Evolutionary conservation across 2,797 vertebrate species (phyloP), one percentile per base, ranked within the genome.

Genomic region (Artibeus lituratus): DNA sequence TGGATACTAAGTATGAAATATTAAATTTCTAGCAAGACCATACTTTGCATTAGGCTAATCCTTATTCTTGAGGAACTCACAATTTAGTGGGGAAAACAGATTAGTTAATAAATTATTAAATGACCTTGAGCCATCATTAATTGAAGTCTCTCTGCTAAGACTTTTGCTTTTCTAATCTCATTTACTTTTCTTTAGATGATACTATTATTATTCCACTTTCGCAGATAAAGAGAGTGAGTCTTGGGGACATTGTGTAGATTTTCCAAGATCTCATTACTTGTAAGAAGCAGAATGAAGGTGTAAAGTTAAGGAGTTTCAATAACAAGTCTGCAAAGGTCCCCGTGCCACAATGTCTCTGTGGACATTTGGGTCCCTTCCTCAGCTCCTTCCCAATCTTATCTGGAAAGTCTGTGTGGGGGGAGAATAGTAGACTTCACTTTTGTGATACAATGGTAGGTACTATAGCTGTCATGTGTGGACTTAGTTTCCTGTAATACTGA

Each of bases 191-290:
- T 72, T 91, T 87, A 35, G 35, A 12, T 74, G 69, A 87, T 29
- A 21, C 32, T 89, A 32, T 95, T 74, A 55, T 84, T 86, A 92
- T 88, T 87, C 37, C 5, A 92, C 65, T 51, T 82, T 96, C 55
- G 77, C 15, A 90, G 35, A 82, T 70, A 65, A 87, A 8, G 49
- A 85, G 81, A 70, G 10, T 74, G 19, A 91, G 88, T 94, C 24
- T 94, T 69, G 12, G 35, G 55, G 67, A 89, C 49, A 93, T 14
- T 87, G 42, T 73, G 11, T 51, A 84, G 76, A 32, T 95, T 92
- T 2, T 12, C 9, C 65, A 55, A 49, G 42, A 49, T 73, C 26
- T 15, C 15, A 26, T 59, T 76, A 57, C 26, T 55, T 82, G 2
- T 59, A 77, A 70, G 49, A 69, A 86, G 74, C 8, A 85, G 53